Evolutionary conservation across 2,797 vertebrate species (phyloP).

Genomic region (Thripadectes ignobilis): DNA sequence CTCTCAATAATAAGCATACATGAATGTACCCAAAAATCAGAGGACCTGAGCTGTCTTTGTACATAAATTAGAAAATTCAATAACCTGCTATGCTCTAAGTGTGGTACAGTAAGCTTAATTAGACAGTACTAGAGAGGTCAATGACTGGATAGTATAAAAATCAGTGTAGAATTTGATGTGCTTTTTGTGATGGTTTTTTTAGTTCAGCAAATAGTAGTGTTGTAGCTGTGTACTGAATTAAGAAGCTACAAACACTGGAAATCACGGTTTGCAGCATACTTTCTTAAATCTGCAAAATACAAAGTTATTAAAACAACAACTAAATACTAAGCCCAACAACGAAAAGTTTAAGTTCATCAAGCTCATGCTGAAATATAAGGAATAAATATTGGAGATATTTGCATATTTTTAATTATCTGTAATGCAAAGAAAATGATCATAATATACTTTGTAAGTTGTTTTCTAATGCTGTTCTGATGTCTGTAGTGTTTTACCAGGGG

Average conservation of each 20-base stretch:
- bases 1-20: background rate
- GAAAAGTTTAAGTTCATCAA: background rate
- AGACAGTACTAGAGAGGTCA: background rate
- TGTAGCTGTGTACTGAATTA: background rate
- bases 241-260: background rate
- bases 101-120: background rate
- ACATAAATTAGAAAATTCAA: background rate
- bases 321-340: background rate
- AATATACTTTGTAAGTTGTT: background rate
- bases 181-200: background rate
- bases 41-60: background rate
- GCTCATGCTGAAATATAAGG: background rate
- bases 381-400: background rate
- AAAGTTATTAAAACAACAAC: background rate
- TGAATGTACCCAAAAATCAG: background rate
- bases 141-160: background rate
- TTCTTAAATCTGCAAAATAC: background rate
- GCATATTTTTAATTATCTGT: background rate
- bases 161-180: background rate
- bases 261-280: background rate
- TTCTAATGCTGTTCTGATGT: background rate
- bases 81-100: background rate
- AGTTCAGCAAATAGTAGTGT: background rate
- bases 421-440: background rate
- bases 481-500: background rate